Base-by-base conservation (phyloP, 2,113 vertebrate species). In the Ploceus nigricollis region DNA sequence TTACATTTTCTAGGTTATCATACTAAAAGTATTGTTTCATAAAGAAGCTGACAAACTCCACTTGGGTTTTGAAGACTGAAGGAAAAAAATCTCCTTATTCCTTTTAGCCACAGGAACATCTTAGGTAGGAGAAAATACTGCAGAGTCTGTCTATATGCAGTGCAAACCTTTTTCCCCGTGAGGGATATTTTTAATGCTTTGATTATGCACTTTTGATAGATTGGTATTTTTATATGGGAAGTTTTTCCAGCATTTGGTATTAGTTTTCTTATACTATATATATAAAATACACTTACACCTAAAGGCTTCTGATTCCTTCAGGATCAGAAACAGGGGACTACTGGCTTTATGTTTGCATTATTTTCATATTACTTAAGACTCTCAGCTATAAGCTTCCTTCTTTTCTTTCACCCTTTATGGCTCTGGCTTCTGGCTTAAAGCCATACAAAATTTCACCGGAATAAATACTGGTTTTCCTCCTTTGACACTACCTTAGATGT, bases 71-170 rank as follows among this genome's bases (percentile, higher is more conserved):
- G 71, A 75, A 42, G 60, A 64, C 19, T 45, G 72, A 81, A 83
- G 27, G n/a, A 44, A 45, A 69, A 79, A 18, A 1, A 5, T 25
- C 12, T 56, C 25, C 8, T 25, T 70, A 31, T 30, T 44, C 24
- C 6, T 76, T 90, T 65, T 53, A 76, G 47, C 80, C 44, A 60
- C 19, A 68, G 39, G 44, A 56, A 15, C 39, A 64, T 21, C 47
- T 39, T 87, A 56, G 35, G 37, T 45, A 77, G 54, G 42, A 73
- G 28, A 72, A 51, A 90, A 73, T 48, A 63, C 17, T 14, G 9
- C 84, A 56, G 13, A 18, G 6, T 63, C 68, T 73, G 16, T 69
- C 47, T 89, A 1, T 25, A 10, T 56, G 47, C 0, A 0, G 4
- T 82, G 15, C 61, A 56, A 25, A 45, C 37, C 5, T 78, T 82